Conservation (phyloP, 2,113 vertebrate species). For the Peromyscus polionotus region DNA sequence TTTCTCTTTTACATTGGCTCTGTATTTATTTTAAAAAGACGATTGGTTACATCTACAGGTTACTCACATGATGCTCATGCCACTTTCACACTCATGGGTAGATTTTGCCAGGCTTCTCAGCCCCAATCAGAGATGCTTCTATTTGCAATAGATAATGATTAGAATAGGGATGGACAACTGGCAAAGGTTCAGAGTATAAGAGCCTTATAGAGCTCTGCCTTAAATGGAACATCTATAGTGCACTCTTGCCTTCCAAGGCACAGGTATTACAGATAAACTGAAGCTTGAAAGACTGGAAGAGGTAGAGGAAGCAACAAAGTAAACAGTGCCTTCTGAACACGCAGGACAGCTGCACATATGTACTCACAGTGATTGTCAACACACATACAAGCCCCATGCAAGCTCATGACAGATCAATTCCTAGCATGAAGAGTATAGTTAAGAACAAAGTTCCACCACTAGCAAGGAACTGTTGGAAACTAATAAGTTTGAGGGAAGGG, state of each 20-base stretch:
- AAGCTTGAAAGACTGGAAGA: background rate
- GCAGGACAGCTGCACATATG: background rate
- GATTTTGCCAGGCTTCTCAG: background rate
- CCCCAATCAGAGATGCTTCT: background rate
- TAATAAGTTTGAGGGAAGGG: background rate
- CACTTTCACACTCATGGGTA: too few relatives aligned
- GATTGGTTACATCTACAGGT: too few relatives aligned
- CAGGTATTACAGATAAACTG: background rate
- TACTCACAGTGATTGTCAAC: background rate
- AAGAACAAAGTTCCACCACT: background rate
- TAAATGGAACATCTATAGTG: background rate
- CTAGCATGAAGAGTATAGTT: background rate
- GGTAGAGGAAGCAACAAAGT: background rate
- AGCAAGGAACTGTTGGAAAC: background rate
- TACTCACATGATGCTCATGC: background rate
- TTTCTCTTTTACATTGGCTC: too few relatives aligned
- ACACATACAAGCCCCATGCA: background rate
- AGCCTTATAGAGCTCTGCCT: background rate
- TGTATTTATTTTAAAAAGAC: too few relatives aligned
- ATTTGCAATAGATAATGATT: background rate
- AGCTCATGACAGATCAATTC: background rate
- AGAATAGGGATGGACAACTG: background rate
- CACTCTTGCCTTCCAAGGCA: background rate
- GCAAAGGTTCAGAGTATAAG: background rate
- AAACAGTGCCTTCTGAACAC: background rate